phyloP scores from a whole-genome alignment of 1,140 invertebrate species.

The Tetramorium alpestre region DNA sequence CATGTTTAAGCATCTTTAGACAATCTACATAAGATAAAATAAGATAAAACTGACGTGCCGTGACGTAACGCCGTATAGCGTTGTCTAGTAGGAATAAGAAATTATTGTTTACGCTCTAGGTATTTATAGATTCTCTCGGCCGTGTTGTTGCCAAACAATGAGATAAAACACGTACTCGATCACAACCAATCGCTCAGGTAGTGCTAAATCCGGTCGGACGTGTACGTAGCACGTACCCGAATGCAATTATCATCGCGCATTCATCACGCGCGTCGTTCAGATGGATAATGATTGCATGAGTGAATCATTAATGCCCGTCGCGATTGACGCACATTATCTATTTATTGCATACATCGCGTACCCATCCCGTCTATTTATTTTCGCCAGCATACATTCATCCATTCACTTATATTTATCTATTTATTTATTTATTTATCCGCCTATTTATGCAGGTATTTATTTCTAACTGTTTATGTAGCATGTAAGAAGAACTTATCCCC shows the following conservation, averaged over 20 bases:
- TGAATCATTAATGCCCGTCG: conserved; percentile 32
- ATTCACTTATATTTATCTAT: conserved; percentile 27
- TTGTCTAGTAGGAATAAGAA: conserved; percentile 26
- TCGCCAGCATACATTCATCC: conserved; percentile 17
- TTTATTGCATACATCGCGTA: conserved; percentile 18
- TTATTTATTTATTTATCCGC: conserved; percentile 29
- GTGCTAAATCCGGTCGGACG: conserved; percentile 11
- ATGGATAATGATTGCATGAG: conserved; percentile 39
- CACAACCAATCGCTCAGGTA: background rate
- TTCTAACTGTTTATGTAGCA: background rate
- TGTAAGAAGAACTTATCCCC: background rate
- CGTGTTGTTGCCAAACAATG: conserved; percentile 60
- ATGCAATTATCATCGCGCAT: conserved; percentile 31
- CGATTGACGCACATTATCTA: conserved; percentile 23
- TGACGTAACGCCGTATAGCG: background rate
- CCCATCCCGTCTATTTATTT: conserved; percentile 28
- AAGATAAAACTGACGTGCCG: background rate
- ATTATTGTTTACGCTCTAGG: conserved; percentile 6
- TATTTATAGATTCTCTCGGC: conserved; percentile 58
- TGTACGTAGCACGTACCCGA: conserved; percentile 3
- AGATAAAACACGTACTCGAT: conserved; percentile 51
- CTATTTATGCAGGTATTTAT: conserved; percentile 31
- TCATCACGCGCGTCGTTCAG: conserved; percentile 21
- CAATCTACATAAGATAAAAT: background rate
- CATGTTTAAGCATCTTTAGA: background rate